These are phyloP conservation scores for Sipha flava DNA, from an alignment of 1,140 invertebrate species.

Conservation along the genomic window DNA sequence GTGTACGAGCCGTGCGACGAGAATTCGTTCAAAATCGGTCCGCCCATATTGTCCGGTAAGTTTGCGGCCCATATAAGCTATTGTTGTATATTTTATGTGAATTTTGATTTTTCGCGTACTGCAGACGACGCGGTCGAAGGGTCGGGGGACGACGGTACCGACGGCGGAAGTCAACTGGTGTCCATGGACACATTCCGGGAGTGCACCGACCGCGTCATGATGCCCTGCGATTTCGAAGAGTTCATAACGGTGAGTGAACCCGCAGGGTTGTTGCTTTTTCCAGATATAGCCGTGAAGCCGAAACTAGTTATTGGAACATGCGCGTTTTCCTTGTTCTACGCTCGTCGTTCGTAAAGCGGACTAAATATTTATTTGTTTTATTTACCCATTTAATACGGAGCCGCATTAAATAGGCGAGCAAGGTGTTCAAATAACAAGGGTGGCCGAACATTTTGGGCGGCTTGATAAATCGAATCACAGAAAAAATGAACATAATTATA, in stretches of 20 bases:
- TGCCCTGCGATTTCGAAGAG: slow-evolving; percentile 73
- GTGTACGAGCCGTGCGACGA: slow-evolving; percentile 62
- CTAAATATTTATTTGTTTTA: neutral
- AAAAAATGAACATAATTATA: too few relatives aligned
- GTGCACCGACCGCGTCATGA: slow-evolving; percentile 62
- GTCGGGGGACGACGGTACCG: slow-evolving; percentile 41
- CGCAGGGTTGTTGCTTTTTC: too few relatives aligned
- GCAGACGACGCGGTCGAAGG: slow-evolving; percentile 39
- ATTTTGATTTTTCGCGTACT: neutral
- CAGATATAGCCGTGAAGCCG: too few relatives aligned
- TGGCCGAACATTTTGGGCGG: too few relatives aligned
- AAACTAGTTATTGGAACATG: too few relatives aligned
- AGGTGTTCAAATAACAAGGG: too few relatives aligned
- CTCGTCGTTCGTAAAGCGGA: too few relatives aligned
- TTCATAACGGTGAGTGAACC: slow-evolving; percentile 64
- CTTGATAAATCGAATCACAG: too few relatives aligned
- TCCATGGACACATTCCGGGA: slow-evolving; percentile 38
- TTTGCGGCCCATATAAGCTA: neutral
- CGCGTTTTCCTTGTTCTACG: too few relatives aligned
- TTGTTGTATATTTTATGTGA: neutral
- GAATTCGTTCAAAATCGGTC: slow-evolving; percentile 67
- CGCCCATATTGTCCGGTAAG: slow-evolving; percentile 38
- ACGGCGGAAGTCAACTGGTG: neutral
- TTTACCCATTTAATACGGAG: neutral
- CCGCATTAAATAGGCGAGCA: too few relatives aligned